Evolutionary conservation across 2,888 invertebrate species (phyloP).

Genomic region (Blera fallax): DNA sequence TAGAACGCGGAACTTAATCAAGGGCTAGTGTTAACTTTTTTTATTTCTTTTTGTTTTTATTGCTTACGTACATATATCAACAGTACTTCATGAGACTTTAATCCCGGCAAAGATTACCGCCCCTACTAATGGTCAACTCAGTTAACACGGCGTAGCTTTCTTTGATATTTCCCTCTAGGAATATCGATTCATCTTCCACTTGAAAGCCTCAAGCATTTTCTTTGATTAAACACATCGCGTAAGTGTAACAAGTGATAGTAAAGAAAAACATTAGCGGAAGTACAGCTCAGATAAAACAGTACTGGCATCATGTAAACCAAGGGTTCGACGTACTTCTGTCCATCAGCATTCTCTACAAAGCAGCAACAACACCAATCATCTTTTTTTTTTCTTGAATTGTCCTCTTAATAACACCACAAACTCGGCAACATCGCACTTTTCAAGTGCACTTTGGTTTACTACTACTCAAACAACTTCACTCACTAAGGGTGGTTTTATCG

Average conservation of each 20-base stretch:
- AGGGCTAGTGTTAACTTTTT: no score
- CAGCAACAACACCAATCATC: background rate
- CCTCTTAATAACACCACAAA: slow-evolving; percentile 55
- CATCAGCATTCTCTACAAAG: background rate
- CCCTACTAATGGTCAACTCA: background rate
- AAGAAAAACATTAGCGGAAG: background rate
- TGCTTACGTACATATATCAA: no score
- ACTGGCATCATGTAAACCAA: background rate
- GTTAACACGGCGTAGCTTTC: background rate
- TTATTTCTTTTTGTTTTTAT: no score
- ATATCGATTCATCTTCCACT: background rate
- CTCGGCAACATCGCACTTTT: slow-evolving; percentile 68
- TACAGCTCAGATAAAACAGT: background rate
- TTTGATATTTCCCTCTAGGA: background rate
- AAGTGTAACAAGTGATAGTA: slow-evolving; percentile 31
- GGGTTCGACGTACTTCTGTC: slow-evolving; percentile 58
- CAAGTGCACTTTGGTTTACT: slow-evolving; percentile 59
- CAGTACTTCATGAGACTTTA: background rate
- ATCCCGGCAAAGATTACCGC: background rate
- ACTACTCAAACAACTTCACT: slow-evolving; percentile 6
- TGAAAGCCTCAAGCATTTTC: background rate
- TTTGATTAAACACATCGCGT: background rate
- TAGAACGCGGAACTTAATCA: no score
- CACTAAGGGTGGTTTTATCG: slow-evolving; percentile 9
- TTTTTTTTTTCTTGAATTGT: slow-evolving; percentile 6